Percentiles rank a stretch among this genome's conserved stretches.
These are phyloP conservation scores for Tupaia chinensis DNA, from an alignment of 2,113 vertebrate genomes.

Conservation along the genomic window DNA sequence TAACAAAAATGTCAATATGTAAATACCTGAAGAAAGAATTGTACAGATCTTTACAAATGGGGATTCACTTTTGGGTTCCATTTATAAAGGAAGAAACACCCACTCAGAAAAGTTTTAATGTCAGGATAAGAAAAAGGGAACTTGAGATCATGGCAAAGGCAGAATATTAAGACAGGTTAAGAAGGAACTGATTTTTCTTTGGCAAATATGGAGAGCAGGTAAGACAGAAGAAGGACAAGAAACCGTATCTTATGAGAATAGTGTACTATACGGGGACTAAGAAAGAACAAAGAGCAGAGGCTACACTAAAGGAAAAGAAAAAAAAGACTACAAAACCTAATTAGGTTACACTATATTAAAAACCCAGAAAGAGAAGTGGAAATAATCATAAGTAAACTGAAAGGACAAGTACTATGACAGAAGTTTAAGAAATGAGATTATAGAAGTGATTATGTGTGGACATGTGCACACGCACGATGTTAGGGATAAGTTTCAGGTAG, in stretches of 20 bases:
- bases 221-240: not conserved
- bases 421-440: not conserved
- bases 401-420: conserved; percentile 13
- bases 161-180: conserved; percentile 16
- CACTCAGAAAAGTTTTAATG: conserved; percentile 37
- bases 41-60: not conserved
- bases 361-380: conserved; percentile 28
- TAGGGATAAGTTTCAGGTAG: not conserved
- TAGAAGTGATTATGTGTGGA: not conserved
- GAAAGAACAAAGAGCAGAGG: not conserved
- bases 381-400: conserved; percentile 17
- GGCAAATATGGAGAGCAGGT: not conserved
- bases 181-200: conserved; percentile 33
- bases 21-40: conserved; percentile 45
- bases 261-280: not conserved
- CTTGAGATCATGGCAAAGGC: conserved; percentile 15
- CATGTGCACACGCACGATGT: not conserved
- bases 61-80: conserved; percentile 14
- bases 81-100: not conserved
- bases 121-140: not conserved
- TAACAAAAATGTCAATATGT: conserved; percentile 4
- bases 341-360: not conserved
- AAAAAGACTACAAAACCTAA: not conserved
- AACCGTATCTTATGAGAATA: not conserved
- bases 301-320: not conserved